Percentiles rank a stretch among this genome's conserved stretches.
Conservation (phyloP, 2,888 invertebrate genomes). For the Dynastes tityus region DNA sequence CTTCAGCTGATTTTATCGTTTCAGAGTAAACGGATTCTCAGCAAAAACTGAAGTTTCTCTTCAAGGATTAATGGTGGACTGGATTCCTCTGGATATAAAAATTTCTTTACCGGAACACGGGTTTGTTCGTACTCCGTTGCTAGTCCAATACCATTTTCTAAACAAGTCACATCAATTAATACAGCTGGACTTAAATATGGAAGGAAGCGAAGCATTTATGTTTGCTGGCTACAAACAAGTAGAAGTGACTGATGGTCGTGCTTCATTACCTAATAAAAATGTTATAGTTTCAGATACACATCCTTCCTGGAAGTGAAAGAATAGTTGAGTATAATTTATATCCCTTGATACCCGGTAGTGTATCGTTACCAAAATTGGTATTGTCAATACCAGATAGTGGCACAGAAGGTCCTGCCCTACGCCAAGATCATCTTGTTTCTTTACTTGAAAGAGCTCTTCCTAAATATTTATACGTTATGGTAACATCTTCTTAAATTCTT, state of each 20-base stretch:
- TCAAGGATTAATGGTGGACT: constrained; percentile 73
- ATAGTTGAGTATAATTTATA: constrained; percentile 85
- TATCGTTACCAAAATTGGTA: constrained; percentile 78
- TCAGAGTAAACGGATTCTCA: constrained; percentile 58
- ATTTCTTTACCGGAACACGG: constrained; percentile 83
- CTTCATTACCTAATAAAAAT: constrained; percentile 10
- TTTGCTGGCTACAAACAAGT: constrained; percentile 95
- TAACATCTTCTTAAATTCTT: constrained; percentile 62
- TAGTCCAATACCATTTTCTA: constrained; percentile 80
- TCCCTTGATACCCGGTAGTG: constrained; percentile 83
- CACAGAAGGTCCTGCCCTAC: constrained; percentile 66
- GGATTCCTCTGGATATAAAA: constrained; percentile 76
- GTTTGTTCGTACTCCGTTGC: constrained; percentile 80
- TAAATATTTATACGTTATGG: constrained; percentile 79
- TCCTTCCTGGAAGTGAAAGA: constrained; percentile 77
- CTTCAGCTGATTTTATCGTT: neutral
- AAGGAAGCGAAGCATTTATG: constrained; percentile 93
- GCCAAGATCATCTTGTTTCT: constrained; percentile 72
- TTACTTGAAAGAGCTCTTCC: constrained; percentile 77
- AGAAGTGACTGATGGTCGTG: constrained; percentile 9
- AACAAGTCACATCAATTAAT: constrained; percentile 83
- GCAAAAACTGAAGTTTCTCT: constrained; percentile 63
- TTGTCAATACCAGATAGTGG: constrained; percentile 71
- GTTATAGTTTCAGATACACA: constrained; percentile 71
- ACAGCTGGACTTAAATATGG: constrained; percentile 83